These are phyloP conservation scores for Amblyraja radiata DNA, from an alignment of 2,797 vertebrate genomes.

Conservation along the genomic window DNA sequence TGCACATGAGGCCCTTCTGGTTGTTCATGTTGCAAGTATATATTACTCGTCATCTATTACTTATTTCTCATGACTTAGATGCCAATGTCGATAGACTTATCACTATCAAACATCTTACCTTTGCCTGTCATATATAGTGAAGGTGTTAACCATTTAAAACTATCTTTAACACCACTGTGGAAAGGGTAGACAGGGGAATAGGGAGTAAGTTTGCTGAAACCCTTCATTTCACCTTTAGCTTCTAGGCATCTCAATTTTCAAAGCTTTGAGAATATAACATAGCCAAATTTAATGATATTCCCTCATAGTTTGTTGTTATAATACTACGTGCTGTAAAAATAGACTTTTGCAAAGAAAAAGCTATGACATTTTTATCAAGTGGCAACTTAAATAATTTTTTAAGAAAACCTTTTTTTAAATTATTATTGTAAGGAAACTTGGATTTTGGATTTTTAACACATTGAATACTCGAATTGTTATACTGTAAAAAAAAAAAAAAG, in stretches of 20 bases:
- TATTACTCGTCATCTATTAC: slow-evolving; percentile 4
- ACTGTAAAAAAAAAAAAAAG: background rate
- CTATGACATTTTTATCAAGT: slow-evolving; percentile 34
- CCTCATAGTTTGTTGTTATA: slow-evolving; percentile 20
- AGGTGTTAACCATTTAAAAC: background rate
- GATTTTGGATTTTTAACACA: slow-evolving; percentile 32
- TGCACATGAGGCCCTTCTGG: slow-evolving; percentile 9
- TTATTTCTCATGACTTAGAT: slow-evolving; percentile 10
- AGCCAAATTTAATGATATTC: slow-evolving; percentile 26
- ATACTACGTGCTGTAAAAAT: slow-evolving; percentile 28
- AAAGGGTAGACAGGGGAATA: background rate
- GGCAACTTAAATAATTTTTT: slow-evolving; percentile 11
- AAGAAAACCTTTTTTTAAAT: slow-evolving; percentile 19
- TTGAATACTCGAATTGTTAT: slow-evolving; percentile 12
- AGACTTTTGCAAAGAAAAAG: slow-evolving; percentile 26
- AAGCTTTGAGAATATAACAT: slow-evolving; percentile 6
- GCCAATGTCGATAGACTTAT: background rate
- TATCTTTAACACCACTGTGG: background rate
- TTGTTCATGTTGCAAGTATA: background rate
- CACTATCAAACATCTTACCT: background rate
- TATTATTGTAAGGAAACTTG: slow-evolving; percentile 23
- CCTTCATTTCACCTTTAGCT: background rate
- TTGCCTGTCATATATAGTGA: background rate
- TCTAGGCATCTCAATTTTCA: background rate
- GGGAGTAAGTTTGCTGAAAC: background rate